Evolutionary conservation across 2,888 invertebrate species (phyloP), one percentile per base, ranked within the genome.

Genomic region (Hydriomena furcata): DNA sequence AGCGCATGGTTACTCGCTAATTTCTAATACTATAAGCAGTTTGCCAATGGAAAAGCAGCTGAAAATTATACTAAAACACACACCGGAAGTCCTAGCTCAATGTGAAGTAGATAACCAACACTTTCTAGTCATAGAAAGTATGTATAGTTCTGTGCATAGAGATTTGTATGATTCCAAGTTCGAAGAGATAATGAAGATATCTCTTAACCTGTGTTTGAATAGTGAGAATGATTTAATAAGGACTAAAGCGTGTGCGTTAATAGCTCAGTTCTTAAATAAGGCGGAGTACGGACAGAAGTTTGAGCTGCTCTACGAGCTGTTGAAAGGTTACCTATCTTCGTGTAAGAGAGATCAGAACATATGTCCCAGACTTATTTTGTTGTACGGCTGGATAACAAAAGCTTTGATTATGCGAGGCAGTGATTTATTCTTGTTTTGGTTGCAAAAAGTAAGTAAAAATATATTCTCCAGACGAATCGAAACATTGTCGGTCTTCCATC

Each of bases 261-360:
- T 92, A 44, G 92, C 92, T 0, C 92, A 92, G 75, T 76, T 93
- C 45, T 63, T 93, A 32, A 94, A 94, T 66, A 94, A 94, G 74
- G 82, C 77, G 0, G 86, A 87, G 20, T 72, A 68, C 40, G 86
- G 85, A 0, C 72, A 77, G 49, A 77, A 71, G 24, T 88, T 89
- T 70, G 84, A 89, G 58, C 34, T 78, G 5, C 46, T 88, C 1
- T 86, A 89, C 63, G 85, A 83, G 40, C 47, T 64, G 30, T 61
- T 88, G 40, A 86, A 81, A 63, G 69, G 51, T 28, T 63, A 68
- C 50, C 54, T 89, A 30, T 53, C 73, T 0, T 47, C 55, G 1
- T 78, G 78, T 55, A 66, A 59, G 37, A 67, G 66, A 13, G 70
- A 74, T 43, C 57, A 67, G 1, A 58, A 58, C 2, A 32, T 83